Evolutionary conservation across 2,888 invertebrate species (phyloP).

Genomic region (Metallyticus violacea): DNA sequence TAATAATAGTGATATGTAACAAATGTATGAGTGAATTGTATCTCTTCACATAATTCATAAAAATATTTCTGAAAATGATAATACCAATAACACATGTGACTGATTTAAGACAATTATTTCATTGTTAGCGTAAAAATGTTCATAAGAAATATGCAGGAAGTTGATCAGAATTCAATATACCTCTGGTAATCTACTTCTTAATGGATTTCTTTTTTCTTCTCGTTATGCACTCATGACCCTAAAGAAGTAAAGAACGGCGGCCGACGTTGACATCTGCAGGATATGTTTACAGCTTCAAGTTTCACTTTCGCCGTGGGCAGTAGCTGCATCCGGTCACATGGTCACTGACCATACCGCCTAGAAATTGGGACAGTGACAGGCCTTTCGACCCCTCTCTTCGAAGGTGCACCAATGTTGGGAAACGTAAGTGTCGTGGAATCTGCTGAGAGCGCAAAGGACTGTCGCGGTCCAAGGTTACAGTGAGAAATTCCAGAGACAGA

Average conservation of each 20-base stretch:
- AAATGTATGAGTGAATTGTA: no score
- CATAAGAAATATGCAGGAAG: no score
- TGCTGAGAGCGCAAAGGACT: neutral
- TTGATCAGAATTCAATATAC: no score
- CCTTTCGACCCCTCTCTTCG: neutral
- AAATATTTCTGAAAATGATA: no score
- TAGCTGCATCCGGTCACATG: neutral
- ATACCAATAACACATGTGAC: no score
- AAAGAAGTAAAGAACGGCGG: no score
- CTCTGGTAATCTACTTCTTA: no score
- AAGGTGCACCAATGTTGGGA: neutral
- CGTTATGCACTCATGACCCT: neutral
- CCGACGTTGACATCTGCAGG: neutral
- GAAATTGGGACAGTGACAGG: neutral
- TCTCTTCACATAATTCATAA: no score
- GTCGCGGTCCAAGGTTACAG: neutral
- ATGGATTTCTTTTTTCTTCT: no score
- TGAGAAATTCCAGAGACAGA: neutral
- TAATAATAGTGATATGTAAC: no score
- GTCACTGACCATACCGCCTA: neutral
- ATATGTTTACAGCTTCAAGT: neutral
- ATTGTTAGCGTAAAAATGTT: no score
- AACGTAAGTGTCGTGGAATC: neutral
- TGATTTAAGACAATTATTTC: no score
- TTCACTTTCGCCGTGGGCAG: neutral